A percentile compares a stretch with the other conserved stretches of the same genome.
phyloP scores from a whole-genome alignment of 2,797 vertebrate species.

The Euphonia xanthogaster region DNA sequence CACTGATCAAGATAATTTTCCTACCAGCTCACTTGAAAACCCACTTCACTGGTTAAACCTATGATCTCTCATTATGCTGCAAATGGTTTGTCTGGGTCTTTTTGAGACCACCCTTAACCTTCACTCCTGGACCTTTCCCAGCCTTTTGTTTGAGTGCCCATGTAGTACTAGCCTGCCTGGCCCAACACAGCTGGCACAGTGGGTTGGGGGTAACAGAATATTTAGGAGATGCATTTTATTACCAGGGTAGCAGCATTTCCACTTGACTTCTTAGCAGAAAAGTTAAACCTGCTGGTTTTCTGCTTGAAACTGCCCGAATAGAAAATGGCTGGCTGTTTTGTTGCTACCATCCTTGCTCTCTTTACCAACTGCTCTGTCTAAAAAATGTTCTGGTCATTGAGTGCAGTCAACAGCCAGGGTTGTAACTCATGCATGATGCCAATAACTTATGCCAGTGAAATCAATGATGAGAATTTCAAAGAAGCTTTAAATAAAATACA shows the following conservation, averaged over 20 bases:
- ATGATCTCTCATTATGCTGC: not conserved
- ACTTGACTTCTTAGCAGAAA: constrained; percentile 57
- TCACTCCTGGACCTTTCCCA: not conserved
- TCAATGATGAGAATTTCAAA: constrained; percentile 72
- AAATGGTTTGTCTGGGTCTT: not conserved
- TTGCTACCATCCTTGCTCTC: constrained; percentile 2
- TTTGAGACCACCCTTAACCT: not conserved
- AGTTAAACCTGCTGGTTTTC: constrained; percentile 39
- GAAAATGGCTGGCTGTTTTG: constrained; percentile 38
- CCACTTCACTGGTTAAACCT: not conserved
- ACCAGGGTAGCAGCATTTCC: constrained; percentile 54
- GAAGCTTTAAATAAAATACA: constrained; percentile 72
- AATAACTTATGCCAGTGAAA: constrained; percentile 67
- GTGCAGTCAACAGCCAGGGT: constrained; percentile 51
- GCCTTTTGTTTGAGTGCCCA: not conserved
- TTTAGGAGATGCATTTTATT: constrained; percentile 45
- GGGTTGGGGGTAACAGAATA: not conserved
- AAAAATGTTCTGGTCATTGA: constrained; percentile 41
- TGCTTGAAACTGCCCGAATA: constrained; percentile 48
- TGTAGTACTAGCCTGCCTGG: not conserved
- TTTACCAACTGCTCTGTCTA: constrained; percentile 38
- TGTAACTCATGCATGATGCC: constrained; percentile 57
- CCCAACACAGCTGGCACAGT: not conserved
- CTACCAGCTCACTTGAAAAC: not conserved
- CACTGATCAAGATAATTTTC: not conserved